Evolutionary conservation across 2,888 invertebrate genomes (phyloP).

Genomic region (Drosophila paramelanica): DNA sequence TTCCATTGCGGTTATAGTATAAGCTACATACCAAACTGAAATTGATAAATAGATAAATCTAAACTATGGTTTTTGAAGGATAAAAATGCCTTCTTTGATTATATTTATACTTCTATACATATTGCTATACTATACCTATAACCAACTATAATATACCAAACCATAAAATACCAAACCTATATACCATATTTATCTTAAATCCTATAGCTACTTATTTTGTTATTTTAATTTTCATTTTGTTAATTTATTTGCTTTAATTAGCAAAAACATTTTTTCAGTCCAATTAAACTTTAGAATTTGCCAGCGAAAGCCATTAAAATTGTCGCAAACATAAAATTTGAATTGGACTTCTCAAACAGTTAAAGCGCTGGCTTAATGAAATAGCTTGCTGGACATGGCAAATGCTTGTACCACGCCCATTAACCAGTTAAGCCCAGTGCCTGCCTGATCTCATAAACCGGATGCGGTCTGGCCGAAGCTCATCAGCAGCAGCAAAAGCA

Average conservation of each 20-base stretch:
- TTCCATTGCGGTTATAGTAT: not conserved
- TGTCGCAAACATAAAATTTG: not conserved
- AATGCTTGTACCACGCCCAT: not conserved
- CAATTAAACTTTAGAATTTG: not conserved
- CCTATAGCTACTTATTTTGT: not conserved
- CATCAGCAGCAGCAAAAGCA: slow-evolving; percentile 20
- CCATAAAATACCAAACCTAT: no score
- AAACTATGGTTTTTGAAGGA: no score
- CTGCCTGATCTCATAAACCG: slow-evolving; percentile 9
- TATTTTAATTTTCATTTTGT: not conserved
- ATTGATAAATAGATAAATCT: no score
- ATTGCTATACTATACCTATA: no score
- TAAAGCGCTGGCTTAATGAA: slow-evolving; percentile 12
- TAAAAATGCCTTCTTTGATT: no score
- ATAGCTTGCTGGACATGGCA: slow-evolving; percentile 1
- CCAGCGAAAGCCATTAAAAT: not conserved
- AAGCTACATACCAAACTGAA: not conserved
- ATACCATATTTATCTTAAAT: not conserved
- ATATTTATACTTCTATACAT: no score
- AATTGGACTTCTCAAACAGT: slow-evolving; percentile 7
- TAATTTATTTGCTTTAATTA: not conserved
- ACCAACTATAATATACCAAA: no score
- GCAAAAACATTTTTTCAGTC: not conserved
- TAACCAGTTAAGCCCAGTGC: not conserved
- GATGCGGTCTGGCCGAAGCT: not conserved